phyloP scores from a whole-genome alignment of 1,140 invertebrate genomes.

The Drosophila kikkawai region DNA sequence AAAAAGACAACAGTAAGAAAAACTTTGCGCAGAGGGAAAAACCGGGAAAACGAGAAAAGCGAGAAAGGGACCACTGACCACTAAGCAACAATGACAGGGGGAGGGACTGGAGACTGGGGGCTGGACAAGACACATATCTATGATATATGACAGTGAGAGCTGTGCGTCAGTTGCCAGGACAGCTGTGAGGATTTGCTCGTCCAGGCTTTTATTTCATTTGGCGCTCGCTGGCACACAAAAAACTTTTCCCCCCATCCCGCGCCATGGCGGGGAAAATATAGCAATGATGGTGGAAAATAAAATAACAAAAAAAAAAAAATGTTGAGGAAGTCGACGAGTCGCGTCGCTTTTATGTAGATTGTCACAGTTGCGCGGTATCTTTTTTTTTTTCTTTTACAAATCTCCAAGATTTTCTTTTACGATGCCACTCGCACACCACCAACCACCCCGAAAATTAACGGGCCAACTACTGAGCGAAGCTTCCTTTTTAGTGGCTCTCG shows the following conservation, averaged over 20 bases:
- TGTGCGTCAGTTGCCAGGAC: conserved; percentile 64
- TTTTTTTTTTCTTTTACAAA: conserved; percentile 12
- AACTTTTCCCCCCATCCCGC: background rate
- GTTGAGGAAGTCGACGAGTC: conserved; percentile 21
- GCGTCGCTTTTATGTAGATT: conserved; percentile 42
- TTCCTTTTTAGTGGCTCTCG: conserved; percentile 1
- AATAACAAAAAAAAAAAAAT: conserved; percentile 6
- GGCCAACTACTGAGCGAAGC: conserved; percentile 14
- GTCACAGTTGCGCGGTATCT: conserved; percentile 30
- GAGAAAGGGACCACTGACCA: conserved; percentile 22
- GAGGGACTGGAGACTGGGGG: background rate
- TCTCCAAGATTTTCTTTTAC: conserved; percentile 35
- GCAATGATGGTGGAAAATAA: background rate
- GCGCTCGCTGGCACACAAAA: conserved; percentile 3
- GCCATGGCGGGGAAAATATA: conserved; percentile 7
- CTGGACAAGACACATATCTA: conserved; percentile 45
- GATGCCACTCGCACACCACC: background rate
- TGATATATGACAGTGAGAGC: conserved; percentile 66
- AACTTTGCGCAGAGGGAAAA: conserved; percentile 27
- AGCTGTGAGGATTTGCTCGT: conserved; percentile 40
- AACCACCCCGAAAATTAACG: conserved; percentile 19
- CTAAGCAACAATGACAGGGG: conserved; percentile 22
- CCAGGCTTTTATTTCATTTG: conserved; percentile 28
- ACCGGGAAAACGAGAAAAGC: conserved; percentile 1
- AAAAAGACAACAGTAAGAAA: conserved; percentile 53